Evolutionary conservation across 2,113 vertebrate genomes (phyloP).

Genomic region (Cyanoramphus novaezelandiae): DNA sequence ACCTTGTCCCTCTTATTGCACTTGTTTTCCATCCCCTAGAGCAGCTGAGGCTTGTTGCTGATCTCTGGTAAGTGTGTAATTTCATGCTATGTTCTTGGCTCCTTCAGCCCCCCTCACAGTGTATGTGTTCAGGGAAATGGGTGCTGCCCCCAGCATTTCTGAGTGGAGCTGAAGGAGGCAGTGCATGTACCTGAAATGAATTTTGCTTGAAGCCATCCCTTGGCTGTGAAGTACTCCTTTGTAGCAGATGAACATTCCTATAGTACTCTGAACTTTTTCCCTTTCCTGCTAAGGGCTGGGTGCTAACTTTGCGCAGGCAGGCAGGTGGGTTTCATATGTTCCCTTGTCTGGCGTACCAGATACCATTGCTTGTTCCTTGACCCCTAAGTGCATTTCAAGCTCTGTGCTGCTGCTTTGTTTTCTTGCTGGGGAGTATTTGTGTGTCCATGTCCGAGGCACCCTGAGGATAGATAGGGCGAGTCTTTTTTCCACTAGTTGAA

Average conservation of each 20-base stretch:
- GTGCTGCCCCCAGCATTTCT: background rate
- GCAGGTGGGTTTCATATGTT: conserved; percentile 13
- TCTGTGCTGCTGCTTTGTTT: background rate
- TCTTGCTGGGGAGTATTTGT: background rate
- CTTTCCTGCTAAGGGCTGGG: background rate
- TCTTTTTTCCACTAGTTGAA: background rate
- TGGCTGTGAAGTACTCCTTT: conserved; percentile 10
- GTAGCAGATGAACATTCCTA: conserved; percentile 39
- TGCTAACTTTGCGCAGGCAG: background rate
- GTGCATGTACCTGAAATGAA: background rate
- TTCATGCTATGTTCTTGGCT: background rate
- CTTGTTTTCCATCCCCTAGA: conserved; percentile 3
- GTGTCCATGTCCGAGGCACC: background rate
- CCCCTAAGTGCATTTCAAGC: background rate
- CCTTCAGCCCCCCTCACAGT: background rate
- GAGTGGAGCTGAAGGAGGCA: background rate
- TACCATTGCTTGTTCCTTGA: background rate
- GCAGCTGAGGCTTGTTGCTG: background rate
- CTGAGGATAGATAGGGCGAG: background rate
- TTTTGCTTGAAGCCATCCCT: conserved; percentile 20
- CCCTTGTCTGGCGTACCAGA: background rate
- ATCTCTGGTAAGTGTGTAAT: conserved; percentile 7
- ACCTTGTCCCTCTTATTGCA: background rate
- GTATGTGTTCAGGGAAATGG: background rate
- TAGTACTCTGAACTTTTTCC: background rate